Base-by-base conservation (phyloP, 2,113 vertebrate genomes). In the Podarcis muralis region DNA sequence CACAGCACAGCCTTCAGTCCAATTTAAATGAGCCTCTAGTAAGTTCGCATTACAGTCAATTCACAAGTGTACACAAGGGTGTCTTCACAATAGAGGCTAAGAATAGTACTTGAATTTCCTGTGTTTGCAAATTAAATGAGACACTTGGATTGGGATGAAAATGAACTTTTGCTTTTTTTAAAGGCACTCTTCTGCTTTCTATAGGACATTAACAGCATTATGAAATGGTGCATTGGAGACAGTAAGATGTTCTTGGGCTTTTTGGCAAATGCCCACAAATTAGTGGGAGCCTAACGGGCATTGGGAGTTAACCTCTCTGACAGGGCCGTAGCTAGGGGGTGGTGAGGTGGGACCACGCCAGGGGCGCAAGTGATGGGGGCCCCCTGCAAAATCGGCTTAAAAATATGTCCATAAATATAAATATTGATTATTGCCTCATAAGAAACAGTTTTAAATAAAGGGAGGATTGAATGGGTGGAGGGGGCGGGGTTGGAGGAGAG, bases 101-200 rank as follows among this genome's bases (percentile, higher is more conserved):
- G 85, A 87, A 87, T 80, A 87, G 77, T 1, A 37, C 65, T 80
- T 69, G 78, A 25, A 59, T 87, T 71, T 81, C 32, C 81, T 90
- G 72, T 74, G 48, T 91, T 93, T 92, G 81, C 92, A 94, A 92
- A 91, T 90, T 86, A 90, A 69, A 86, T 66, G 78, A 87, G 93
- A 83, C 57, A 85, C 83, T 82, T 79, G 16, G 22, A 15, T 68
- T 90, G 86, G 88, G 86, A 84, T 93, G 91, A 93, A 87, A 76
- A 59, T 71, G 85, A 91, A 90, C 57, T 75, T 30, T 22, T 30
- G 35, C 87, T 92, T 13, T 40, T 40, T 2, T 12, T 78, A 84
- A 84, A 18, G 65, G 23, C 87, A 75, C 72, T 93, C 78, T 92
- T 81, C 79, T 83, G 6, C 57, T 81, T 90, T 25, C 83, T 89